Percentiles rank a stretch among this genome's conserved stretches.
These are phyloP conservation scores for Pimpla rufipes DNA, from an alignment of 2,888 invertebrate genomes.

Conservation along the genomic window DNA sequence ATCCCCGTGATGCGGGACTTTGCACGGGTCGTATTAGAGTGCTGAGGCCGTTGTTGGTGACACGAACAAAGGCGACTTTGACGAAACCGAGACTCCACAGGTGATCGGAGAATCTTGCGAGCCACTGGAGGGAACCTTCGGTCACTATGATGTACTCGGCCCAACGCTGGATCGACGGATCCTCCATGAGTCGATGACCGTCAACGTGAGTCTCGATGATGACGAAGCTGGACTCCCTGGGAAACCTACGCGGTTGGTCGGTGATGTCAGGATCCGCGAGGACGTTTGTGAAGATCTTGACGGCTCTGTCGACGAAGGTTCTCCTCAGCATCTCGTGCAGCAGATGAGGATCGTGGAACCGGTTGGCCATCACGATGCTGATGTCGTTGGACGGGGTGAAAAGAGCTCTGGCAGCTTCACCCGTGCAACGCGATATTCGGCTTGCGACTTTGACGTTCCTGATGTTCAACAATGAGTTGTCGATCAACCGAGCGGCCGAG, in stretches of 20 bases:
- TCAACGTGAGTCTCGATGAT: conserved; percentile 7
- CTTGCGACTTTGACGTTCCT: neutral
- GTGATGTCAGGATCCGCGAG: neutral
- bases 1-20: neutral
- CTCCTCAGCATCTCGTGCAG: neutral
- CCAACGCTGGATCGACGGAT: neutral
- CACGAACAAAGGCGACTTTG: neutral
- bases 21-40: neutral
- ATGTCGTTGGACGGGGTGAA: neutral
- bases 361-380: conserved; percentile 1
- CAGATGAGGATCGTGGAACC: neutral
- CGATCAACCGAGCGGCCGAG: neutral
- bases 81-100: neutral
- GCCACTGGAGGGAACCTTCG: neutral
- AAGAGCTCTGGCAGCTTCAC: neutral
- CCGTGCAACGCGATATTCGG: neutral
- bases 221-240: conserved; percentile 18
- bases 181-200: neutral
- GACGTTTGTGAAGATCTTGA: neutral
- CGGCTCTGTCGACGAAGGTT: neutral
- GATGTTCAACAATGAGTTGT: neutral
- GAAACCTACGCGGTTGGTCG: neutral
- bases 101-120: neutral
- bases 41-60: neutral
- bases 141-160: conserved; percentile 27